Percentiles rank a stretch among this genome's conserved stretches.
Conservation (phyloP, 2,797 vertebrate species). For the Sphenopsis melanotis region DNA sequence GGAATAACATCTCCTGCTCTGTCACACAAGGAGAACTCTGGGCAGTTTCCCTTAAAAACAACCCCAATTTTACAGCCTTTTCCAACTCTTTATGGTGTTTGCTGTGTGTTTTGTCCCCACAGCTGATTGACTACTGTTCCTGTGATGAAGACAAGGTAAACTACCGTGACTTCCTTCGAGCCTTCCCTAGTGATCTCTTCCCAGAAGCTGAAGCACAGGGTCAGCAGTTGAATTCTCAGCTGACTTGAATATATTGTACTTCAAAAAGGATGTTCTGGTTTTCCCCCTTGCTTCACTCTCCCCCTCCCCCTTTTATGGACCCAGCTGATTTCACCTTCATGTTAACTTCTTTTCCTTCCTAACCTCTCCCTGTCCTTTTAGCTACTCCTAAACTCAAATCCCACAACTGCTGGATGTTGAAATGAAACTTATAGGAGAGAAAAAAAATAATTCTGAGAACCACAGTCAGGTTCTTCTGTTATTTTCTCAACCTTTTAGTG, state of each 20-base stretch:
- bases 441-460: neutral
- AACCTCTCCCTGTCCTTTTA: neutral
- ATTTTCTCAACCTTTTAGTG: neutral
- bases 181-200: constrained; percentile 58
- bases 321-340: neutral
- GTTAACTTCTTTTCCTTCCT: neutral
- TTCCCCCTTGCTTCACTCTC: neutral
- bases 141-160: constrained; percentile 63
- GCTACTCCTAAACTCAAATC: neutral
- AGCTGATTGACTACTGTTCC: constrained; percentile 71
- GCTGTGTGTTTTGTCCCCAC: neutral
- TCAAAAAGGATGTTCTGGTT: neutral
- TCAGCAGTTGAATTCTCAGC: neutral
- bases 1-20: neutral
- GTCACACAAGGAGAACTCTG: neutral
- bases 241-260: neutral
- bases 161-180: constrained; percentile 68
- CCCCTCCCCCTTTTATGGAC: neutral
- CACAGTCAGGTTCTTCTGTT: neutral
- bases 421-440: neutral
- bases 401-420: neutral
- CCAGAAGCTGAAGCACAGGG: neutral
- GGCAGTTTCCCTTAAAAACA: neutral
- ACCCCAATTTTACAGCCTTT: neutral
- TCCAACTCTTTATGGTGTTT: neutral